Base-by-base conservation (phyloP, 2,797 vertebrate genomes). In the Chloroceryle inda region DNA sequence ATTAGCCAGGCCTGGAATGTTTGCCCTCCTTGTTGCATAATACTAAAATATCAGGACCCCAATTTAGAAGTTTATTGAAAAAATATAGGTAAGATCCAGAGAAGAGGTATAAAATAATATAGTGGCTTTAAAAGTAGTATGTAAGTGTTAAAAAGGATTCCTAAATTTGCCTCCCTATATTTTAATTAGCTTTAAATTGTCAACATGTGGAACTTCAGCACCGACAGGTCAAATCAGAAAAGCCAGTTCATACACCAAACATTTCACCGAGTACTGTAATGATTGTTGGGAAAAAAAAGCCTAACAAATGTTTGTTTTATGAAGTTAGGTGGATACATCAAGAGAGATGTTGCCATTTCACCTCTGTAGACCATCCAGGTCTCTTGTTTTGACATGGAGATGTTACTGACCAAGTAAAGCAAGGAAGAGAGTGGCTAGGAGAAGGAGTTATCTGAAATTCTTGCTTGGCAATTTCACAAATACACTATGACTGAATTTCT, bases 271-370 rank as follows among this genome's bases (percentile, higher is more conserved):
- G 15, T 74, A 14, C 13, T 13, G 10, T 42, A 59, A 33, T 22
- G 35, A 55, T 9, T 24, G 11, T 29, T 17, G 16, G 29, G 29
- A 52, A 52, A 50, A 40, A 79, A 87, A n/a, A 3, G 16, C 21
- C 4, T 37, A 62, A 61, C 2, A 69, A 38, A 35, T n/a, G 3
- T 8, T 66, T 19, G 6, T 33, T 82, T 88, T 50, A 26, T 29
- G n/a, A 81, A 49, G 12, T 23, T 69, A 85, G 9, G 18, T 63
- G n/a, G 8, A 7, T 50, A 42, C 0, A 0, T 55, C 15, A 50
- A 77, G 24, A 5, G 11, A 91, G 2, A 15, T 71, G 29, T 35
- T 80, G 19, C 22, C 24, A 13, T 67, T 92, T 89, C 38, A 31
- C 3, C 14, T 18, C 17, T 45, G 7, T 26, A 59, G 58, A 9